Base-by-base conservation (phyloP, 2,113 vertebrate genomes). In the Gymnogyps californianus region DNA sequence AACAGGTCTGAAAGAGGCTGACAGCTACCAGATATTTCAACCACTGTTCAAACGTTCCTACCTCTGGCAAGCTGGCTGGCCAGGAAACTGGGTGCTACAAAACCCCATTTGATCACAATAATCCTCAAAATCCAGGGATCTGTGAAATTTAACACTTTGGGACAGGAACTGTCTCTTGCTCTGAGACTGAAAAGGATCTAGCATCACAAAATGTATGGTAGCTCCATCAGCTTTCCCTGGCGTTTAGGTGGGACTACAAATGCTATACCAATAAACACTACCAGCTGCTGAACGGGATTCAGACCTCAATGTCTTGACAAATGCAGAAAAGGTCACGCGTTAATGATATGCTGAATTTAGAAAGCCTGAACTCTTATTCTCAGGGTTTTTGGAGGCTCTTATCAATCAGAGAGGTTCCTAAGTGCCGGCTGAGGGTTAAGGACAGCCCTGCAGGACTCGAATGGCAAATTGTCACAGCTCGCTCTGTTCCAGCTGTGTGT, bases 401-500 rank as follows among this genome's bases (percentile, higher is more conserved):
- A 69, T 87, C 57, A 52, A 82, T 36, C 90, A 85, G 52, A 86
- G 47, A 72, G n/a, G 42, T 31, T 71, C 77, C 69, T 78, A 58
- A 64, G 47, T 11, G 11, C 46, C 13, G 2, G 44, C 31, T 47
- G 40, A 90, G 61, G 36, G 58, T 72, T 57, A 49, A 61, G 54
- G 28, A 52, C 78, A 83, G 78, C 58, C 19, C 78, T 76, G 52
- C 8, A 71, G 75, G 74, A 71, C 40, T 46, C 1, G 3, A 84
- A 78, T 52, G 38, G 44, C 26, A 82, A 65, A 70, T 21, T 42
- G 66, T 62, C 67, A 57, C 72, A 62, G 80, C 62, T 77, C 0
- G 0, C 54, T 77, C 72, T 28, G 47, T 5, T 55, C 82, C 11
- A 0, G 3, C 61, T 0, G 0, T 3, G 38, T 11, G 4, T 24